phyloP scores from a whole-genome alignment of 2,888 invertebrate species.

The Hedychridium roseum region DNA sequence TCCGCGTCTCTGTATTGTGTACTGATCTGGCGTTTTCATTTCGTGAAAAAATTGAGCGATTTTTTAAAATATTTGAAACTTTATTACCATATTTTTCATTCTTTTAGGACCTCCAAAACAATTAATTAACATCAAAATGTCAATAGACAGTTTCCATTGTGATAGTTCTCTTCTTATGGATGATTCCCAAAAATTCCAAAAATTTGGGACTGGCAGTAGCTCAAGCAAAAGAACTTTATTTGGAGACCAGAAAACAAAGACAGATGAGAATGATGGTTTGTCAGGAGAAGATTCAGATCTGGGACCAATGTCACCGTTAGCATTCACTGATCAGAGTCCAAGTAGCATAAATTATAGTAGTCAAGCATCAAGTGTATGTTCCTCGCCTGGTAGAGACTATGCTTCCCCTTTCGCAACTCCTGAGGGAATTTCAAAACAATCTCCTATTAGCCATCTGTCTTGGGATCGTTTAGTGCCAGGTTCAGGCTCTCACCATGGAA shows the following conservation, averaged over 20 bases:
- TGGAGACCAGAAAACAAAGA: slow-evolving; percentile 15
- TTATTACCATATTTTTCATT: too few relatives aligned
- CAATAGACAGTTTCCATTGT: too few relatives aligned
- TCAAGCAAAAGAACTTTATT: slow-evolving; percentile 44
- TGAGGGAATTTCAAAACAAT: slow-evolving; percentile 20
- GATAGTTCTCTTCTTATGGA: too few relatives aligned
- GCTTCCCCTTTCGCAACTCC: slow-evolving; percentile 46
- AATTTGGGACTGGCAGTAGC: slow-evolving; percentile 31
- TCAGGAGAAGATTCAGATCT: slow-evolving; percentile 55
- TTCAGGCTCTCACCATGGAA: slow-evolving; percentile 3
- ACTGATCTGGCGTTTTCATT: too few relatives aligned
- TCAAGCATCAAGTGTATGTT: too few relatives aligned
- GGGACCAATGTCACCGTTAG: slow-evolving; percentile 56
- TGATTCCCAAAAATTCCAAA: too few relatives aligned
- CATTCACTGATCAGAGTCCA: slow-evolving; percentile 41
- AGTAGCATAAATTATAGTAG: slow-evolving; percentile 33
- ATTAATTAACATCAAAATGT: too few relatives aligned
- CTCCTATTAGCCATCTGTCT: slow-evolving; percentile 9
- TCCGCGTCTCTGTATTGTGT: too few relatives aligned
- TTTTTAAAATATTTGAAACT: too few relatives aligned
- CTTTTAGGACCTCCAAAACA: too few relatives aligned
- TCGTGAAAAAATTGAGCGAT: too few relatives aligned
- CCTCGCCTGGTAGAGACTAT: slow-evolving; percentile 45
- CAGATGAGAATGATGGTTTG: slow-evolving; percentile 12
- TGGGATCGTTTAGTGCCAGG: slow-evolving; percentile 42